Evolutionary conservation across 35 echinoderm and acorn worm species (phyloP), one percentile per base, ranked within the genome.

Genomic region (Stichopus chloronotus): DNA sequence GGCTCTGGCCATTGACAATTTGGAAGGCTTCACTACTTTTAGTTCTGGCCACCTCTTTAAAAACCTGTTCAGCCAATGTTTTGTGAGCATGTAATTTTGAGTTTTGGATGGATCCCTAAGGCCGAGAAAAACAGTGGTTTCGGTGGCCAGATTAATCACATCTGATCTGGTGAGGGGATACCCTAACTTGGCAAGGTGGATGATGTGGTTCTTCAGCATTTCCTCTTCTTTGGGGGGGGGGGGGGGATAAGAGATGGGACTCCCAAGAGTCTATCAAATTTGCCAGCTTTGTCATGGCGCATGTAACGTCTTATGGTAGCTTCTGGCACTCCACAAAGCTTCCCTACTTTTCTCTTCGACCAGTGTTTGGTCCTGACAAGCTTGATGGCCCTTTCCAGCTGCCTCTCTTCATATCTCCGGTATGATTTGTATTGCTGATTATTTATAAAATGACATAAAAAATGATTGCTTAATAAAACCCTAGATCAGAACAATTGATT

Each of bases 311-410:
- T 9, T 9, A 78, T 21, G 23, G 20, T 25, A 43, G 76, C 23
- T 17, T 78, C 76, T 78, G 82, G 82, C 21, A 85, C 82, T 9
- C 82, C 82, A 57, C 82, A 85, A 56, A 55, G 52, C 56, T 85
- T 85, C 1, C 30, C 82, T 30, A 30, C 52, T 21, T 85, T 85
- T 4, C 82, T 8, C 21, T 14, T 85, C 30, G 82, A 85, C 82
- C 82, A 85, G 9, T 58, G 6, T 85, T 58, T 57, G 7, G 52
- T 20, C 53, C 21, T 58, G 9, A 57, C 56, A n/a, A 85, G 82
- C 17, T 57, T 11, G 11, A 9, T 13, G 10, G 82, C 82, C 82
- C 82, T 85, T 55, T 58, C 57, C 53, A 57, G 52, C n/a, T 30
- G 14, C 17, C 54, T 30, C 8, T 25, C 16, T 16, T 83, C 24